A percentile compares a stretch with the other conserved stretches of the same genome.
phyloP scores from a whole-genome alignment of 2,113 vertebrate genomes.

The Lepidothrix coronata region DNA sequence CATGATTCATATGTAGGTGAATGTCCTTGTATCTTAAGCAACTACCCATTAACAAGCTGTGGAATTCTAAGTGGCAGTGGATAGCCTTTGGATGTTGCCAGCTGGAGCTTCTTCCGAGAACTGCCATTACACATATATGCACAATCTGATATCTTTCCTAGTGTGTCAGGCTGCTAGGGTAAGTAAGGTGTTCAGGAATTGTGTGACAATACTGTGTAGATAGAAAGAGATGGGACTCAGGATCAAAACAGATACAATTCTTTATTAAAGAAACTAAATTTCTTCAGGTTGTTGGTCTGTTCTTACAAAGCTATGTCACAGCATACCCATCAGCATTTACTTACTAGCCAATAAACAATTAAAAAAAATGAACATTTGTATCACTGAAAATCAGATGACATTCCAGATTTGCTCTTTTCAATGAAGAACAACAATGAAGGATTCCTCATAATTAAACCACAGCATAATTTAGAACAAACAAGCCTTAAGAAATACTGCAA shows the following conservation, averaged over 20 bases:
- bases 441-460: neutral
- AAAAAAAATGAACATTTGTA: neutral
- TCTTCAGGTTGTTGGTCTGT: neutral
- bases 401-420: neutral
- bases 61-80: too few relatives aligned
- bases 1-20: neutral
- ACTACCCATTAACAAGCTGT: neutral
- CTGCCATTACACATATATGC: accelerated
- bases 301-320: neutral
- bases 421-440: neutral
- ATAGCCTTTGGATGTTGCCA: neutral
- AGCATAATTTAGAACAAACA: neutral
- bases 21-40: neutral
- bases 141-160: neutral
- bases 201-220: accelerated
- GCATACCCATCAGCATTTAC: neutral
- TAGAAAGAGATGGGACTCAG: neutral
- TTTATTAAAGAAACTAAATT: neutral
- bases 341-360: neutral
- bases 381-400: neutral
- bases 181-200: neutral
- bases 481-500: neutral
- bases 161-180: neutral
- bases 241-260: neutral
- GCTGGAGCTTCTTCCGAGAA: neutral